Evolutionary conservation across 2,888 invertebrate genomes (phyloP).

Genomic region (Plemyria rubiginata): DNA sequence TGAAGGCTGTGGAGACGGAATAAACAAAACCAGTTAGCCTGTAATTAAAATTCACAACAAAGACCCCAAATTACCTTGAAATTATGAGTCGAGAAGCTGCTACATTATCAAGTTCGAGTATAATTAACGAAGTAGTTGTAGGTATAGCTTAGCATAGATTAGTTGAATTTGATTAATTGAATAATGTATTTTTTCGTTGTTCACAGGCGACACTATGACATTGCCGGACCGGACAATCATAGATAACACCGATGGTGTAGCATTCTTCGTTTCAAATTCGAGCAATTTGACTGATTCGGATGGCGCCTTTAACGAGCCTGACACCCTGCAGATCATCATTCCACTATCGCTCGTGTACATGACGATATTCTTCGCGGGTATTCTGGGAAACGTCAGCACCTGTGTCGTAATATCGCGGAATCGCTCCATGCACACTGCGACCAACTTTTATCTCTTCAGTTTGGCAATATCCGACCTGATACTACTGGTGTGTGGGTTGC

Average conservation of each 20-base stretch:
- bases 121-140: constrained; percentile 7
- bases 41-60: constrained; percentile 24
- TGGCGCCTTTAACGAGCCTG: constrained; percentile 65
- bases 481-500: constrained; percentile 90
- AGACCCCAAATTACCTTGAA: constrained; percentile 25
- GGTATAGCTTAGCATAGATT: neutral
- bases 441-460: constrained; percentile 93
- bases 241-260: constrained; percentile 57
- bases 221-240: constrained; percentile 50
- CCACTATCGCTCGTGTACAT: constrained; percentile 88
- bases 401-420: constrained; percentile 91
- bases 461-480: constrained; percentile 91
- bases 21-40: constrained; percentile 22
- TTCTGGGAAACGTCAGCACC: constrained; percentile 91
- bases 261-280: constrained; percentile 52
- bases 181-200: constrained; percentile 42
- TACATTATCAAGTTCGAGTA: neutral
- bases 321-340: constrained; percentile 86
- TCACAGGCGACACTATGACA: constrained; percentile 57
- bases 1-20: constrained; percentile 21
- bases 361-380: constrained; percentile 89
- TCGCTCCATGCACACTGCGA: constrained; percentile 93
- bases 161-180: neutral
- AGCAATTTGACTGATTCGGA: constrained; percentile 60
- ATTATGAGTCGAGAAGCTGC: constrained; percentile 5